Conservation (phyloP, 1,140 invertebrate species). For the Pygmarrhopalites habei region DNA sequence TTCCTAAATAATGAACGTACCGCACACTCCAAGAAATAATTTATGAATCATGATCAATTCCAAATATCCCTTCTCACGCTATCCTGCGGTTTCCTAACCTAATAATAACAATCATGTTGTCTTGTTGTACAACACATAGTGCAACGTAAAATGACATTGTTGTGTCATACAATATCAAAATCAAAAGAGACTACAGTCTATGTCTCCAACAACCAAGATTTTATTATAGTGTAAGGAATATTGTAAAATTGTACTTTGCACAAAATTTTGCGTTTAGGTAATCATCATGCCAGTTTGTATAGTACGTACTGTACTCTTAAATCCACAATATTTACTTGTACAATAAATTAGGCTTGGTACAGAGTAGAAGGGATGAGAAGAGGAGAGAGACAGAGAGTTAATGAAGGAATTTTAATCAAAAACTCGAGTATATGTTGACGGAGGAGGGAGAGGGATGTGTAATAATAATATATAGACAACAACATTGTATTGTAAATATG, state of each 20-base stretch:
- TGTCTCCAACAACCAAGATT: not conserved
- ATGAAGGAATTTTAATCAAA: slow-evolving; percentile 1
- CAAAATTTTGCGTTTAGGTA: not conserved
- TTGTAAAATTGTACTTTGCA: not conserved
- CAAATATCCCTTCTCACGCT: too few relatives aligned
- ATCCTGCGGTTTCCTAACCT: too few relatives aligned
- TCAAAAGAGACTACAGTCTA: too few relatives aligned
- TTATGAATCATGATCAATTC: too few relatives aligned
- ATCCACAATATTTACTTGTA: not conserved
- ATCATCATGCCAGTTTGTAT: not conserved
- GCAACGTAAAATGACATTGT: too few relatives aligned
- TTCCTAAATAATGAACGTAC: too few relatives aligned
- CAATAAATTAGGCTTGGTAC: not conserved
- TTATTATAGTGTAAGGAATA: not conserved
- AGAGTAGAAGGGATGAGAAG: not conserved
- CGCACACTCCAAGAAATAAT: too few relatives aligned
- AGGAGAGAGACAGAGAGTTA: not conserved
- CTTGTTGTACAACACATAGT: too few relatives aligned
- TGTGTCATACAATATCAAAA: too few relatives aligned
- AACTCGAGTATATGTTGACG: not conserved
- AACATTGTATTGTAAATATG: not conserved
- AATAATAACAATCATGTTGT: too few relatives aligned
- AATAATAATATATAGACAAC: not conserved
- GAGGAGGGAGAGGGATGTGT: not conserved
- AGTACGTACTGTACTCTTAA: too few relatives aligned